These are phyloP conservation scores for Latheticus oryzae DNA, from an alignment of 2,888 invertebrate species.

Conservation along the genomic window DNA sequence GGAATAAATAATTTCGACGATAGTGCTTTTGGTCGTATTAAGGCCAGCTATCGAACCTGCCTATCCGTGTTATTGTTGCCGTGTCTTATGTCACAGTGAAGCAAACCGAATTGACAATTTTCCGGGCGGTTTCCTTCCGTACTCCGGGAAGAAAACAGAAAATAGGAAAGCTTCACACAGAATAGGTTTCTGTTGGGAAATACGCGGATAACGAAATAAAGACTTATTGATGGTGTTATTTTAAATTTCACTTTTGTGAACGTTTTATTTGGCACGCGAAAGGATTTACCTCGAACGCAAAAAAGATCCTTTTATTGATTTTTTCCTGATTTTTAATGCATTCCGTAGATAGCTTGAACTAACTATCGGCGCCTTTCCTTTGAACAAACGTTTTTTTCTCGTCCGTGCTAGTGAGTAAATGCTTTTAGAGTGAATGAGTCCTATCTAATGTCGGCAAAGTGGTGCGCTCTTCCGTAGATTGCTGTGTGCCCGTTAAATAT, in stretches of 20 bases:
- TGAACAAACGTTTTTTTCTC: background rate
- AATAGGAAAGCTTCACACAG: conserved; percentile 60
- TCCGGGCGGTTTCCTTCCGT: conserved; percentile 76
- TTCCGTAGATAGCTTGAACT: too few relatives aligned
- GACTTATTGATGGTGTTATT: conserved; percentile 61
- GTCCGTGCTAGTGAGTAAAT: conserved; percentile 49
- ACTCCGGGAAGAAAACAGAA: conserved; percentile 57
- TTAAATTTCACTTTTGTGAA: conserved; percentile 45
- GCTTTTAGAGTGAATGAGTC: conserved; percentile 64
- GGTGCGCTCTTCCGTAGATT: conserved; percentile 64
- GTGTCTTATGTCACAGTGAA: conserved; percentile 60
- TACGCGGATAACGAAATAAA: conserved; percentile 60
- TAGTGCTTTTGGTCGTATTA: conserved; percentile 22
- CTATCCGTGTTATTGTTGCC: conserved; percentile 62
- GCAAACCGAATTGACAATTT: conserved; percentile 75
- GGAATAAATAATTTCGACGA: conserved; percentile 34
- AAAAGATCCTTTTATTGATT: too few relatives aligned
- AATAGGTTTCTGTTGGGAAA: conserved; percentile 52
- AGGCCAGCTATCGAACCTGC: conserved; percentile 38
- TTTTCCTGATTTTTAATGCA: too few relatives aligned
- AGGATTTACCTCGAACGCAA: conserved; percentile 26
- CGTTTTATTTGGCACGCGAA: conserved; percentile 20
- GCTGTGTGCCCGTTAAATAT: conserved; percentile 63
- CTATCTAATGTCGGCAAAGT: conserved; percentile 63
- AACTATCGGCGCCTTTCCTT: too few relatives aligned